Evolutionary conservation across 2,888 invertebrate genomes (phyloP).

Genomic region (Leptogaster cylindrica): DNA sequence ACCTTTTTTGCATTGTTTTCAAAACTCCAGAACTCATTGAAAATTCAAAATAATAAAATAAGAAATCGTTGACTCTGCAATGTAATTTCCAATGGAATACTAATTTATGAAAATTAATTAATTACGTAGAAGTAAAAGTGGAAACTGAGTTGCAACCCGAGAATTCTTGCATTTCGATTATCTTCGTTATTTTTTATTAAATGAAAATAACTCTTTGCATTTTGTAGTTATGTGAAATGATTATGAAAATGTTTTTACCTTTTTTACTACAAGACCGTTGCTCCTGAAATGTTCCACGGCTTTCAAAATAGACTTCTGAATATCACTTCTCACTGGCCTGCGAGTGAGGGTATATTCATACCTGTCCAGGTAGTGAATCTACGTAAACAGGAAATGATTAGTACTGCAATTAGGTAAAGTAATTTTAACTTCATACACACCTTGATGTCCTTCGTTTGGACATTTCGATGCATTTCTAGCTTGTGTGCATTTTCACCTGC

Average conservation of each 20-base stretch:
- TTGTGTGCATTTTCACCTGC: constrained; percentile 62
- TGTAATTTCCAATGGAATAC: no score
- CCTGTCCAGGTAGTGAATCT: constrained; percentile 40
- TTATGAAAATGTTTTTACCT: constrained; percentile 31
- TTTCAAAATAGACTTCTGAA: constrained; percentile 52
- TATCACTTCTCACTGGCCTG: constrained; percentile 52
- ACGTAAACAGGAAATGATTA: background rate
- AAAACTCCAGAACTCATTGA: no score
- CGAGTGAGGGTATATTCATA: constrained; percentile 51
- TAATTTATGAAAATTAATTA: no score
- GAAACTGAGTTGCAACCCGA: no score
- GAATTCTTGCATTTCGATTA: no score
- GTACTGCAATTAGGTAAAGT: no score
- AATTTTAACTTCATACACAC: constrained; percentile 53
- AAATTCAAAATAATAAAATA: no score
- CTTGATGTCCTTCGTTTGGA: constrained; percentile 62
- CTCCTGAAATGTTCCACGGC: constrained; percentile 55
- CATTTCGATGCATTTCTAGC: constrained; percentile 64
- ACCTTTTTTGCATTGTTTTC: no score
- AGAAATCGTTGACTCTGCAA: no score
- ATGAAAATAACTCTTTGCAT: background rate
- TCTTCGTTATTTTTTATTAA: no score
- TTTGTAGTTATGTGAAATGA: no score
- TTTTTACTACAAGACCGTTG: constrained; percentile 50
- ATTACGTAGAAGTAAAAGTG: no score